These are phyloP conservation scores for Arrhamphus sclerolepis DNA, from an alignment of 2,797 vertebrate species.

Conservation along the genomic window DNA sequence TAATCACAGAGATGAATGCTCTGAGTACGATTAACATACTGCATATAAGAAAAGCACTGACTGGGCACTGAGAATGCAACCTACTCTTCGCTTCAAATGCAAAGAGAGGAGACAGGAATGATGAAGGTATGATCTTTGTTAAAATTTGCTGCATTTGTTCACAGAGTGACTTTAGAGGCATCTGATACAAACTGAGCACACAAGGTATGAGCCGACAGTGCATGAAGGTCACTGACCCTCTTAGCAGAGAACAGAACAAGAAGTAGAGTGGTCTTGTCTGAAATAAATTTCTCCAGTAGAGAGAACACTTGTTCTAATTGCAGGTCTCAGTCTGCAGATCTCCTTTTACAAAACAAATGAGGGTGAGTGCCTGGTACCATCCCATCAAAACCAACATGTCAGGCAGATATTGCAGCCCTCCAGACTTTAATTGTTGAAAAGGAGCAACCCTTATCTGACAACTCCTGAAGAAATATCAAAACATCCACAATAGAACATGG, in stretches of 20 bases:
- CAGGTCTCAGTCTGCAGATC: too few species aligned
- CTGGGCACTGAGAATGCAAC: too few species aligned
- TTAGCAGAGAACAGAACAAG: neutral
- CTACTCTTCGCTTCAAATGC: too few species aligned
- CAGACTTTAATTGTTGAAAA: neutral
- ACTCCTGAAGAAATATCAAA: neutral
- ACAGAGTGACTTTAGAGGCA: neutral
- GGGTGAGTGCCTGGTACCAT: neutral
- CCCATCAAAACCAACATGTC: neutral
- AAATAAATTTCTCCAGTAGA: too few species aligned
- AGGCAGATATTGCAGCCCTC: neutral
- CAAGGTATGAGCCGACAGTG: neutral
- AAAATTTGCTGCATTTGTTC: too few species aligned
- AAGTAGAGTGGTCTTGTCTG: neutral
- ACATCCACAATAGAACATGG: neutral
- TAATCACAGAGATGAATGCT: too few species aligned
- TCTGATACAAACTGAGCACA: neutral
- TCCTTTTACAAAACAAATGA: neutral
- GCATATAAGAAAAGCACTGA: too few species aligned
- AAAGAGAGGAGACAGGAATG: too few species aligned
- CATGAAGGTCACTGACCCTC: too few species aligned
- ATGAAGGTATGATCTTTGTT: too few species aligned
- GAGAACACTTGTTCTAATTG: too few species aligned
- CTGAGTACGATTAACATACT: too few species aligned
- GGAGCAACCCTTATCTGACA: neutral